phyloP scores from a whole-genome alignment of 30 jellyfish, hydroid and myxozoan species.

The Pseudorhiza aurosa region DNA sequence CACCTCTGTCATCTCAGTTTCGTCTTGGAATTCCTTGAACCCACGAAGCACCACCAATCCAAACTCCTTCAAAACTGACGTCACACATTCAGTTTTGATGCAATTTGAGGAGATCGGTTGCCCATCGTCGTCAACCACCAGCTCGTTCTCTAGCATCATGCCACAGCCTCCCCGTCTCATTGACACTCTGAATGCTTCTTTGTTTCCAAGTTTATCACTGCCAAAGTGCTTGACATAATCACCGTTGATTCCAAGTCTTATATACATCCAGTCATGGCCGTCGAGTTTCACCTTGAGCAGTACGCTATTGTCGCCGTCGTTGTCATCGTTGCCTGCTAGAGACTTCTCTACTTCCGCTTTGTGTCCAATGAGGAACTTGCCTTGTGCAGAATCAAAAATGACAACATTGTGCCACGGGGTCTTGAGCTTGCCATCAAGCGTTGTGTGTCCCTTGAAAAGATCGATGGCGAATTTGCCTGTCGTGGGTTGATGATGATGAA shows the following conservation, averaged over 20 bases:
- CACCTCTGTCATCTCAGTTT: not conserved
- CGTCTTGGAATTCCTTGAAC: constrained; percentile 33
- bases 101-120: not conserved
- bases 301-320: not conserved
- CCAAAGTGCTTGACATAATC: not conserved
- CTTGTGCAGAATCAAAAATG: constrained; percentile 35
- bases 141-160: not conserved
- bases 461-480: constrained; percentile 61
- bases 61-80: constrained; percentile 33
- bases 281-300: constrained; percentile 15
- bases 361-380: constrained; percentile 34
- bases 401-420: constrained; percentile 70
- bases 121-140: constrained; percentile 2
- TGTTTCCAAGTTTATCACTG: not conserved
- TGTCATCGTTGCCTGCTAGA: not conserved
- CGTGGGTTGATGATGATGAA: constrained; percentile 57
- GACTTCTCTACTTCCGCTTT: not conserved
- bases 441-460: constrained; percentile 27
- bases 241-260: constrained; percentile 3
- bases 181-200: not conserved
- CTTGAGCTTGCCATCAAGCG: constrained; percentile 23
- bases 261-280: constrained; percentile 32
- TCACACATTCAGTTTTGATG: constrained; percentile 5
- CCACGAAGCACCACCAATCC: constrained; percentile 70
- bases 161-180: constrained; percentile 44